These are phyloP conservation scores for Sinotaia quadrata DNA, from an alignment of 2,888 invertebrate species.

Conservation along the genomic window DNA sequence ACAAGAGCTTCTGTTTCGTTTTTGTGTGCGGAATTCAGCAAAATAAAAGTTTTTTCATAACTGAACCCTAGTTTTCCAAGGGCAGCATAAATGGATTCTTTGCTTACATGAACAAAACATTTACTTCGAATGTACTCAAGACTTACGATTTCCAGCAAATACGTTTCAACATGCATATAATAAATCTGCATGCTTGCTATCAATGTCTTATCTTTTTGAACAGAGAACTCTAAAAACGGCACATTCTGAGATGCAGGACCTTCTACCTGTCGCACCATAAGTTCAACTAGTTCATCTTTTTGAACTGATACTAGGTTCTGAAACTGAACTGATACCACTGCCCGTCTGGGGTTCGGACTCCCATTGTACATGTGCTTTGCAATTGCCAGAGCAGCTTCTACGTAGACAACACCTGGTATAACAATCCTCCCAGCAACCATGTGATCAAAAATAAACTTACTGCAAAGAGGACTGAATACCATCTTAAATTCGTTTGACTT, in stretches of 20 bases:
- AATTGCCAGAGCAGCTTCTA: slow-evolving; percentile 47
- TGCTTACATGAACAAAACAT: slow-evolving; percentile 16
- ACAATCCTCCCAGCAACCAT: slow-evolving; percentile 36
- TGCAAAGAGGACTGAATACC: neutral
- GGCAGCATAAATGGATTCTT: slow-evolving; percentile 19
- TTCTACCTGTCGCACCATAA: slow-evolving; percentile 1
- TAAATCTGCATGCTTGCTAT: slow-evolving; percentile 24
- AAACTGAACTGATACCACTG: slow-evolving; percentile 21
- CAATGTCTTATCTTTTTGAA: slow-evolving; percentile 7
- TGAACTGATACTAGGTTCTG: slow-evolving; percentile 7
- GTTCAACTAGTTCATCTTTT: neutral
- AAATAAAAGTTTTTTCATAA: slow-evolving; percentile 19
- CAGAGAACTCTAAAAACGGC: neutral
- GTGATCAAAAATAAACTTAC: slow-evolving; percentile 41
- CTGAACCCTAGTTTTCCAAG: slow-evolving; percentile 26
- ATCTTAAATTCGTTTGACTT: slow-evolving; percentile 11
- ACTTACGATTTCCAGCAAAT: neutral
- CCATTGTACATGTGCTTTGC: slow-evolving; percentile 19
- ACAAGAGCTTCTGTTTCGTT: slow-evolving; percentile 38
- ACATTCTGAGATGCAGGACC: neutral
- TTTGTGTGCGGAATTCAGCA: slow-evolving; percentile 30
- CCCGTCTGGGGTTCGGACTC: no score
- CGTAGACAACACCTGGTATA: slow-evolving; percentile 45
- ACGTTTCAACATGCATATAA: neutral
- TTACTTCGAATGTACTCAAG: slow-evolving; percentile 19